These are phyloP conservation scores for Lordiphosa stackelbergi DNA, from an alignment of 1,140 invertebrate genomes.

Conservation along the genomic window DNA sequence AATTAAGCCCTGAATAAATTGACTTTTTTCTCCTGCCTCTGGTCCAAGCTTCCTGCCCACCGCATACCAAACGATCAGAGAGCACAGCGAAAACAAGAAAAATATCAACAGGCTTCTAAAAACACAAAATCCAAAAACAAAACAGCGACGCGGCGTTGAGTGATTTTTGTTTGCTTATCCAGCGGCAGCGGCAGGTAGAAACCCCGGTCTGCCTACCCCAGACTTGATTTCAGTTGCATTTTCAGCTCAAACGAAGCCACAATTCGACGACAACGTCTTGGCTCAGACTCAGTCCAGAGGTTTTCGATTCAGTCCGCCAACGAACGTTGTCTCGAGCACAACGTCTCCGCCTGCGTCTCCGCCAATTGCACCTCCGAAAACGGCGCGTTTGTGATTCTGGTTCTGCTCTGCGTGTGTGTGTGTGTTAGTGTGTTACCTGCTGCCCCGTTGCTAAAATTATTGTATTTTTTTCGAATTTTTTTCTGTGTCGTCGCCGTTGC, in stretches of 20 bases:
- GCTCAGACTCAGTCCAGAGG: slow-evolving; percentile 31
- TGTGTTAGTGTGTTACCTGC: slow-evolving; percentile 47
- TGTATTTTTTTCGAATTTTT: slow-evolving; percentile 60
- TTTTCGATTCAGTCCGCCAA: slow-evolving; percentile 48
- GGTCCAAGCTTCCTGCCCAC: slow-evolving; percentile 5
- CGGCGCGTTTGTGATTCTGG: slow-evolving; percentile 20
- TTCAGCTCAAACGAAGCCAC: slow-evolving; percentile 14
- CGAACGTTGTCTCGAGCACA: slow-evolving; percentile 62
- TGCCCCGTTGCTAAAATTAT: slow-evolving; percentile 59
- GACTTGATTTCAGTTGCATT: slow-evolving; percentile 38
- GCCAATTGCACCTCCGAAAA: not conserved
- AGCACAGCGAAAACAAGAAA: slow-evolving; percentile 33
- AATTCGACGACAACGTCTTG: slow-evolving; percentile 25
- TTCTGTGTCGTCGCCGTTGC: slow-evolving; percentile 53
- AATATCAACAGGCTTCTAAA: slow-evolving; percentile 50
- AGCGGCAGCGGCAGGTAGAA: slow-evolving; percentile 1
- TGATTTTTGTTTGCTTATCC: slow-evolving; percentile 6
- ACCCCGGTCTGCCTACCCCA: not conserved
- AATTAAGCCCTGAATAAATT: too few relatives aligned
- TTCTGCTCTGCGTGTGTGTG: slow-evolving; percentile 14
- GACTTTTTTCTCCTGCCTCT: slow-evolving; percentile 1
- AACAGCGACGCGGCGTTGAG: slow-evolving; percentile 6
- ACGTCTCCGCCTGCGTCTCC: slow-evolving; percentile 28
- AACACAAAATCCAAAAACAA: slow-evolving; percentile 8
- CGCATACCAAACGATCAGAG: slow-evolving; percentile 25